phyloP scores from a whole-genome alignment of 2,888 invertebrate species.

The Diadegma fenestrale region DNA sequence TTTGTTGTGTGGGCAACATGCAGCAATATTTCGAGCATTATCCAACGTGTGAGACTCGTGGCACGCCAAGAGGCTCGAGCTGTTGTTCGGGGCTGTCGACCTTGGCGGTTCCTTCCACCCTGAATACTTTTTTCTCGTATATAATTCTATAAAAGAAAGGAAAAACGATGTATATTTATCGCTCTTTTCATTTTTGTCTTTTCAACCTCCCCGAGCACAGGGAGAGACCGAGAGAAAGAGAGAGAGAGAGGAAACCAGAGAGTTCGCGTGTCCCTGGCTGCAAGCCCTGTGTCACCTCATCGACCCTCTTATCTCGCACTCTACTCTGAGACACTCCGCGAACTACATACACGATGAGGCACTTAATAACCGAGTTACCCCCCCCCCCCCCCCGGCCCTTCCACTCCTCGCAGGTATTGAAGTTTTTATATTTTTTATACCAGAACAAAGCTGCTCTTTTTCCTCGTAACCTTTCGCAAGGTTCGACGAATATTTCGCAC shows the following conservation, averaged over 20 bases:
- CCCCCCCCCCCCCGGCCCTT: background rate
- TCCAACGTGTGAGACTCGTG: constrained; percentile 24
- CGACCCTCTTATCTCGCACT: constrained; percentile 58
- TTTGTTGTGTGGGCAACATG: background rate
- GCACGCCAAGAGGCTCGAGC: constrained; percentile 53
- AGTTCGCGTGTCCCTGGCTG: constrained; percentile 61
- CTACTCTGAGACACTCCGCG: constrained; percentile 26
- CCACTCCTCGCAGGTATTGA: background rate
- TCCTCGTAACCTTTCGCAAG: background rate
- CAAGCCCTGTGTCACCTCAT: constrained; percentile 61
- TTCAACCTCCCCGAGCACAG: background rate
- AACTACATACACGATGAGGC: constrained; percentile 25
- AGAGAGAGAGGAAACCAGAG: background rate
- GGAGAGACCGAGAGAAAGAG: background rate
- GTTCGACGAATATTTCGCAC: background rate
- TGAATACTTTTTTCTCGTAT: background rate
- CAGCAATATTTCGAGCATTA: constrained; percentile 13
- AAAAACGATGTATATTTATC: background rate
- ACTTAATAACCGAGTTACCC: constrained; percentile 41
- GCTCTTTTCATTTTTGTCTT: constrained; percentile 39
- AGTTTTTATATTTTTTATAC: background rate
- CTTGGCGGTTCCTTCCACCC: constrained; percentile 53
- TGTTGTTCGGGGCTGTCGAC: constrained; percentile 56
- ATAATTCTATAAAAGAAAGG: background rate
- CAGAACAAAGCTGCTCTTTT: background rate